Evolutionary conservation across 2,888 invertebrate genomes (phyloP).

Genomic region (Zootermopsis nevadensis): DNA sequence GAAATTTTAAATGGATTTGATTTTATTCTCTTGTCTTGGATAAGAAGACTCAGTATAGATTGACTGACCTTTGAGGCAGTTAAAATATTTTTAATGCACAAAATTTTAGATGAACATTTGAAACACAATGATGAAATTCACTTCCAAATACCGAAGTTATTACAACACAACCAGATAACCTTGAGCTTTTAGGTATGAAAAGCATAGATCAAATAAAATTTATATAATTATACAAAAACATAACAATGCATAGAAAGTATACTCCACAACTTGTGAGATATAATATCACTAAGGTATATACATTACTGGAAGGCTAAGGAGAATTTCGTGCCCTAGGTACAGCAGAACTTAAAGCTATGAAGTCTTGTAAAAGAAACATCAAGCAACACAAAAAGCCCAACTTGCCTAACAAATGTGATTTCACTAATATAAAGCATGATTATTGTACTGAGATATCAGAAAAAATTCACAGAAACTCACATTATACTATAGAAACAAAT

Average conservation of each 20-base stretch:
- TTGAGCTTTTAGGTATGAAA: slow-evolving; percentile 1
- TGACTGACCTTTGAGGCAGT: too few relatives aligned
- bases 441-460: slow-evolving; percentile 21
- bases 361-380: background rate
- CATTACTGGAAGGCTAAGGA: slow-evolving; percentile 31
- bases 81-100: too few relatives aligned
- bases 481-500: slow-evolving; percentile 46
- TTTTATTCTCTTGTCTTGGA: too few relatives aligned
- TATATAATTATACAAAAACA: slow-evolving; percentile 23
- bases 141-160: too few relatives aligned
- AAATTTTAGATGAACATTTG: too few relatives aligned
- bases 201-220: background rate
- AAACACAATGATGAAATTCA: too few relatives aligned
- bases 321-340: background rate
- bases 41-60: too few relatives aligned
- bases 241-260: slow-evolving; percentile 14
- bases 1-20: too few relatives aligned
- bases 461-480: slow-evolving; percentile 21
- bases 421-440: slow-evolving; percentile 32
- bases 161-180: background rate
- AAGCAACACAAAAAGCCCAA: slow-evolving; percentile 20
- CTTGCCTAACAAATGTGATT: background rate
- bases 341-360: slow-evolving; percentile 10
- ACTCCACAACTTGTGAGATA: background rate
- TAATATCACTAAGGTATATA: slow-evolving; percentile 25